Base-by-base conservation (phyloP, 2,113 vertebrate species). In the Ardeotis arabs region DNA sequence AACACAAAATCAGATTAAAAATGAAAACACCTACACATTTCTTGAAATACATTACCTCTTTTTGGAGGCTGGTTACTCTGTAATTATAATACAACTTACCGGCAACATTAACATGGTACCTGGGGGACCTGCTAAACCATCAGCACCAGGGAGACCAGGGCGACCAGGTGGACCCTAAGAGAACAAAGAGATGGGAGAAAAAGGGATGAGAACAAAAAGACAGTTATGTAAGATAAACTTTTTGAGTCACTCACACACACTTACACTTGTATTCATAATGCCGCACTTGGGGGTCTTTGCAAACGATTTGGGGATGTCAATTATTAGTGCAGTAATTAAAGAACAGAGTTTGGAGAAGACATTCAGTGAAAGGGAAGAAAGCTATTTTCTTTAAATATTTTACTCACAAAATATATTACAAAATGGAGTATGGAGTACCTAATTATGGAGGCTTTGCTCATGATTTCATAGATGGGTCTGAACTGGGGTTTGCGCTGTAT, bases 71-170 rank as follows among this genome's bases (percentile, higher is more conserved):
- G 79, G 19, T 70, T 69, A 64, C 33, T 66, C 59, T 56, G 55
- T 8, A 83, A 89, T 24, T 17, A 27, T 13, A 83, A 31, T 10
- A 47, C 59, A 24, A 97, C 98, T 98, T 98, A 99, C 99, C 62
- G 99, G 99, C 95, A 99, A 84, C 99, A 99, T 99, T 93, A 99
- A 94, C 99, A 99, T 99, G 87, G 99, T 99, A 49, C 99, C 99
- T 47, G 99, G 99, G 17, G 99, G 99, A 39, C 99, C 99, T 27
- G 99, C 98, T 84, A 99, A 95, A 68, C 99, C 99, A 93, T 99
- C 99, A 84, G 99, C 99, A 89, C 99, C 99, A 60, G 99, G 98
- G 86, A 99, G 98, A 85, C 99, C 99, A 95, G 99, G 70, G 62
- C 99, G 99, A 87, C 99, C 99, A 39, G 99, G 95, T 45, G 99